phyloP scores from a whole-genome alignment of 2,888 invertebrate species.

The Hemicrepidius hirtus region DNA sequence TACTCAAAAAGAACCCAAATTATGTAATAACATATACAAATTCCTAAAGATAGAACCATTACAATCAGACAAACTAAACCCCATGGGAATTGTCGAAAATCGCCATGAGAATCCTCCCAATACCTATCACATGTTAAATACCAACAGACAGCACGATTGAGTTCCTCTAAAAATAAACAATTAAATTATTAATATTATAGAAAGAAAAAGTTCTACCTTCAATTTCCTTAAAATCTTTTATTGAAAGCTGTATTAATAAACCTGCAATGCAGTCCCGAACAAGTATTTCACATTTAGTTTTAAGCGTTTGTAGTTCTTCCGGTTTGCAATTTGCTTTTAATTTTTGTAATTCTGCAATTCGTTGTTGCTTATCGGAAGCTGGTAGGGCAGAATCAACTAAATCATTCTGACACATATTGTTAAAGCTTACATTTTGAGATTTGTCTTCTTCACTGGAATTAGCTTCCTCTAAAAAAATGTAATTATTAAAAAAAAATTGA shows the following conservation, averaged over 20 bases:
- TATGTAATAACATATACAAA: slow-evolving; percentile 93
- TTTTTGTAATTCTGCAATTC: slow-evolving; percentile 81
- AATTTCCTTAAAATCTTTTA: slow-evolving; percentile 89
- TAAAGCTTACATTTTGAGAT: slow-evolving; percentile 66
- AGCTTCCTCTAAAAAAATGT: slow-evolving; percentile 57
- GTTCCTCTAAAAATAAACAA: slow-evolving; percentile 78
- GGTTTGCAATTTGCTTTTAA: slow-evolving; percentile 87
- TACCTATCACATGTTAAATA: slow-evolving; percentile 94
- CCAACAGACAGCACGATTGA: slow-evolving; percentile 93
- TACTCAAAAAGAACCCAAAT: slow-evolving; percentile 95
- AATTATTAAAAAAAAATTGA: not conserved
- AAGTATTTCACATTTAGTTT: slow-evolving; percentile 75
- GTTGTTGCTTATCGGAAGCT: slow-evolving; percentile 79
- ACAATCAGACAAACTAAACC: slow-evolving; percentile 85
- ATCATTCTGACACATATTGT: slow-evolving; percentile 76
- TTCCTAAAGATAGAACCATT: slow-evolving; percentile 86
- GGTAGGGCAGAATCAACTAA: slow-evolving; percentile 83
- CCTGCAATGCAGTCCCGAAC: slow-evolving; percentile 90
- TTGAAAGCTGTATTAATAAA: slow-evolving; percentile 84
- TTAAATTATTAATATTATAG: not conserved
- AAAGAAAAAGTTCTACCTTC: slow-evolving; percentile 78
- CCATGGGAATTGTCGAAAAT: slow-evolving; percentile 88
- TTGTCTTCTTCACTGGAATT: slow-evolving; percentile 65
- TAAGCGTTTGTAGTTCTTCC: slow-evolving; percentile 84
- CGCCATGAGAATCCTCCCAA: slow-evolving; percentile 88